Percentiles rank a stretch among this genome's conserved stretches.
Conservation (phyloP, 2,797 vertebrate genomes). For the Hydrophis major region DNA sequence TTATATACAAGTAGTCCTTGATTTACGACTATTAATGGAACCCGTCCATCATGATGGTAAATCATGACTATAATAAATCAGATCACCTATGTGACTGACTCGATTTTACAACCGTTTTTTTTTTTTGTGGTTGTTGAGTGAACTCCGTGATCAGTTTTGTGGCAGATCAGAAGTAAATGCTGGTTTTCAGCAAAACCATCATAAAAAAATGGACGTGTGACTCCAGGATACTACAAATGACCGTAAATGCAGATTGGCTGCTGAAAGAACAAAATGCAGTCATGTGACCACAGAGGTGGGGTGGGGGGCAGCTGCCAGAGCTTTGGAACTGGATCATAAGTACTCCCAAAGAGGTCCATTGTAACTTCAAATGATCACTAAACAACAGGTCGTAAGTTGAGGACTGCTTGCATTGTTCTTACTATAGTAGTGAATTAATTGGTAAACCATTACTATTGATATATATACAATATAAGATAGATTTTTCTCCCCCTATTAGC, state of each 20-base stretch:
- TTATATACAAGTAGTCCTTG: not conserved
- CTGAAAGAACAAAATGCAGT: not conserved
- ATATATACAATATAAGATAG: not conserved
- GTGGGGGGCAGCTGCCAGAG: not conserved
- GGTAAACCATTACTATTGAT: not conserved
- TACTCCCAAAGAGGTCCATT: not conserved
- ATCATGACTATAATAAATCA: not conserved
- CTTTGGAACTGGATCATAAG: not conserved
- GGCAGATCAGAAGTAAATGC: not conserved
- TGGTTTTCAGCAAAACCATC: not conserved
- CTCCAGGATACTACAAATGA: not conserved
- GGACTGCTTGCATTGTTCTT: not conserved
- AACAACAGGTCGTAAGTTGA: not conserved
- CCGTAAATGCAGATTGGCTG: not conserved
- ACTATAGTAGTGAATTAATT: not conserved
- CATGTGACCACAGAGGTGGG: not conserved
- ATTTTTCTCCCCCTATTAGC: not conserved
- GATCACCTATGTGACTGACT: not conserved
- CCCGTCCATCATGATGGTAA: not conserved
- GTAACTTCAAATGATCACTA: not conserved
- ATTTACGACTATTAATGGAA: not conserved
- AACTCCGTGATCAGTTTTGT: not conserved
- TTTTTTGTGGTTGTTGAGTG: not conserved
- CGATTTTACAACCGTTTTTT: not conserved
- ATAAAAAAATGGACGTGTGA: not conserved